Conservation (phyloP, 2,113 vertebrate species). For the Pseudopodoces humilis region DNA sequence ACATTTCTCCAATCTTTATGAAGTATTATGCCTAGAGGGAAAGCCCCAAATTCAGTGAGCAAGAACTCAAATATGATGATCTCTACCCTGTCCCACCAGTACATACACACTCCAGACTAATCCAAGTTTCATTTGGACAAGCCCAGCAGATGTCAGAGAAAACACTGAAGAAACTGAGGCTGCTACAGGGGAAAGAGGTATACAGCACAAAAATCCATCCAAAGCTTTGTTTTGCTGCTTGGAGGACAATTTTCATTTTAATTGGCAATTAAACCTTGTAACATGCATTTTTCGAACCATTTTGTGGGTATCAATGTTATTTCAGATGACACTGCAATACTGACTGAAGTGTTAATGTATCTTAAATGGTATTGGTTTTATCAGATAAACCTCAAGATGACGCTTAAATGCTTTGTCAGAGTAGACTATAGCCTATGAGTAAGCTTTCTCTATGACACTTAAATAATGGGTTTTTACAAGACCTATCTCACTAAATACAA, state of each 20-base stretch:
- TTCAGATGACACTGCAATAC: not conserved
- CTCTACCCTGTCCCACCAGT: not conserved
- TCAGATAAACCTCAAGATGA: not conserved
- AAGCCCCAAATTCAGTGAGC: not conserved
- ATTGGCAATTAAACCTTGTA: not conserved
- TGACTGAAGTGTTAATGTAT: not conserved
- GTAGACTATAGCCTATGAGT: not conserved
- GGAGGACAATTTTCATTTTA: slow-evolving; percentile 22
- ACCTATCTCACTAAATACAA: not conserved
- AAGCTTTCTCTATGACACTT: not conserved
- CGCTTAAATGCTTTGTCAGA: not conserved
- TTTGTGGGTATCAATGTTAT: not conserved
- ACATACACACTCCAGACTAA: not conserved
- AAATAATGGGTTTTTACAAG: slow-evolving; percentile 2
- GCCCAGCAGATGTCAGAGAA: not conserved
- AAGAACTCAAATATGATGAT: not conserved
- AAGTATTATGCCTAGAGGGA: not conserved
- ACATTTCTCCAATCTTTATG: not conserved
- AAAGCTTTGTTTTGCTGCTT: not conserved
- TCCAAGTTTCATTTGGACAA: not conserved
- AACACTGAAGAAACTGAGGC: not conserved
- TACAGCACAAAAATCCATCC: not conserved
- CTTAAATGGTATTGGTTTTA: not conserved
- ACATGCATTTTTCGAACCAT: not conserved
- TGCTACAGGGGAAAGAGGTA: not conserved